Evolutionary conservation across 2,888 invertebrate species (phyloP), one percentile per base, ranked within the genome.

Genomic region (Drosophila robusta): DNA sequence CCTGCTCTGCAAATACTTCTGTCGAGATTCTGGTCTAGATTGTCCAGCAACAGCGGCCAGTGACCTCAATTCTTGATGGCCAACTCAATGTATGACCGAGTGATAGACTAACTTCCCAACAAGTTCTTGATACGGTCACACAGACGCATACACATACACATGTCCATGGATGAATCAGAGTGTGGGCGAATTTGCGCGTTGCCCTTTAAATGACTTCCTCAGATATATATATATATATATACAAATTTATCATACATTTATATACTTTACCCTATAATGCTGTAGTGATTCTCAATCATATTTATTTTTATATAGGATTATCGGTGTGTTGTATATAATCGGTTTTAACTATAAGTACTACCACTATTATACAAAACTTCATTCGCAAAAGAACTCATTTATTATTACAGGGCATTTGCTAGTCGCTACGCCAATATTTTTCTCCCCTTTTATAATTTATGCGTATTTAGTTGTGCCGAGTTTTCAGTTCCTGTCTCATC

Each of bases 41-140:
- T 71, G 44, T 51, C 29, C 46, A 51, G 49, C 63, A 32, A 12
- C 26, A 46, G 36, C 36, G 75, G 70, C 70, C 66, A 69, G 38
- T 61, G 85, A 84, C 67, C 75, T 70, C 51, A 57, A 69, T 42
- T 62, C 52, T 64, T 64, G 51, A 63, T 66, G 58, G 70, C 61
- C 60, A 63, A 55, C 70, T 75, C 69, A 24, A 42, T 58, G 47
- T 72, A 66, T 83, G 46, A 62, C 81, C 36, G 78, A 70, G 44
- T 57, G 58, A 52, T 80, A 72, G 60, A 74, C 77, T 5, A 80
- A 83, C 44, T 83, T 68, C 39, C 72, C 12, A 69, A 78, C 62
- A 64, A 63, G 45, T 49, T 58, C 39, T 51, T 34, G 36, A 47
- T 49, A 52, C 51, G 50, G 45, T 34, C 45, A 24, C 12, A 52